Evolutionary conservation across 53 echinoderm and acorn worm genomes (phyloP).

Genomic region (Patiria pectinifera): DNA sequence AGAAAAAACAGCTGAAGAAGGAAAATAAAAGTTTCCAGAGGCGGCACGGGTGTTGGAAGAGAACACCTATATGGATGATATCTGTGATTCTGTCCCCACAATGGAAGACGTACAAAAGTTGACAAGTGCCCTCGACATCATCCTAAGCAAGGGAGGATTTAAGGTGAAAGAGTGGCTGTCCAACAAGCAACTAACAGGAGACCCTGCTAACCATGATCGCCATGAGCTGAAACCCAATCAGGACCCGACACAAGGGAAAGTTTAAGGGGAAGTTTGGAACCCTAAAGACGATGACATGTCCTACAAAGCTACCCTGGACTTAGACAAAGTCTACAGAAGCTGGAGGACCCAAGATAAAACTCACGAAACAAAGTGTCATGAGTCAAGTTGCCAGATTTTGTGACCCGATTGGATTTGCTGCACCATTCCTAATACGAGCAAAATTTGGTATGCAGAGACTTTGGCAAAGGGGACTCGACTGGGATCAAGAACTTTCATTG

Average conservation of each 20-base stretch:
- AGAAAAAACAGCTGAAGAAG: slow-evolving; percentile 59
- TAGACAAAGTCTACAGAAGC: not conserved
- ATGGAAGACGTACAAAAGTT: slow-evolving; percentile 6
- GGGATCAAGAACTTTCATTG: slow-evolving; percentile 34
- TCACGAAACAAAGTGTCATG: slow-evolving; percentile 70
- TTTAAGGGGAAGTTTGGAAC: slow-evolving; percentile 64
- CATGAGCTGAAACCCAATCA: not conserved
- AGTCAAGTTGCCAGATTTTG: slow-evolving; percentile 68
- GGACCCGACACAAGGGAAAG: slow-evolving; percentile 44
- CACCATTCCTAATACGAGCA: slow-evolving; percentile 50
- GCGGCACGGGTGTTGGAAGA: slow-evolving; percentile 40
- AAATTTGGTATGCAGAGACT: slow-evolving; percentile 58
- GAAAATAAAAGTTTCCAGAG: not conserved
- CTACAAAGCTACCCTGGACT: slow-evolving; percentile 43
- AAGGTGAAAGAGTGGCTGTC: slow-evolving; percentile 73
- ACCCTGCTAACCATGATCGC: not conserved
- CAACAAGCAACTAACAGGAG: slow-evolving; percentile 23
- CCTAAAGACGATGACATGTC: slow-evolving; percentile 39
- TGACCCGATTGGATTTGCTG: slow-evolving; percentile 71
- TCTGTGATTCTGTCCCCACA: slow-evolving; percentile 50
- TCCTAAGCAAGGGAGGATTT: slow-evolving; percentile 61
- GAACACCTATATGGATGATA: slow-evolving; percentile 69
- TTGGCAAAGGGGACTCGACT: slow-evolving; percentile 48
- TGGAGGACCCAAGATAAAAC: not conserved
- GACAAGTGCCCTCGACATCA: slow-evolving; percentile 26